A percentile compares a stretch with the other conserved stretches of the same genome.
Evolutionary conservation across 2,888 invertebrate genomes (phyloP).

Genomic region (Lissocephala sabroskyi): DNA sequence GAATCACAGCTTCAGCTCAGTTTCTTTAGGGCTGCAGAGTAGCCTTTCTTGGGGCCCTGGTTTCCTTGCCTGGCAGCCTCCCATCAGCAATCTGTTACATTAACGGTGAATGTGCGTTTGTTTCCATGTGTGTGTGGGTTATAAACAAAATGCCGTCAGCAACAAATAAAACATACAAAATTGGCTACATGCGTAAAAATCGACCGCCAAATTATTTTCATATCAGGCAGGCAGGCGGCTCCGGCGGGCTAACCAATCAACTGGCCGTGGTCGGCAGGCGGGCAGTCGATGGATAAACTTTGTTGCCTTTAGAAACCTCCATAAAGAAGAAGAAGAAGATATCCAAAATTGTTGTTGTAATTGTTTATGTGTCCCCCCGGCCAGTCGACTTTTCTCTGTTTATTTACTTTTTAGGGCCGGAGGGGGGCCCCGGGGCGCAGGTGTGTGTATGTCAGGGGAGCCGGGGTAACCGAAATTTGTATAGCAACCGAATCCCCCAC

Average conservation of each 20-base stretch:
- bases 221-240: slow-evolving; percentile 13
- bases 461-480: no score
- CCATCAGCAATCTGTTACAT: slow-evolving; percentile 46
- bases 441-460: no score
- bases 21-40: no score
- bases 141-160: slow-evolving; percentile 59
- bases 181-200: slow-evolving; percentile 52
- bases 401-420: slow-evolving; percentile 59
- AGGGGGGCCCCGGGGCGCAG: slow-evolving; percentile 22
- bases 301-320: no score
- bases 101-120: slow-evolving; percentile 50
- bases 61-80: no score
- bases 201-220: slow-evolving; percentile 52
- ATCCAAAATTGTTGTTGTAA: slow-evolving; percentile 48
- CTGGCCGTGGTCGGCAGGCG: not conserved
- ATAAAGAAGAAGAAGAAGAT: no score
- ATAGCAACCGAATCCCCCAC: slow-evolving; percentile 6
- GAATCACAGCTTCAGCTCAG: no score
- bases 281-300: no score
- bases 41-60: no score
- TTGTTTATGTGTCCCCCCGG: slow-evolving; percentile 36
- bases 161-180: slow-evolving; percentile 61
- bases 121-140: slow-evolving; percentile 35
- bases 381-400: slow-evolving; percentile 38
- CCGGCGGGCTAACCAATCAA: not conserved